A percentile compares a stretch with the other conserved stretches of the same genome.
These are phyloP conservation scores for Acleris holmiana DNA, from an alignment of 2,888 invertebrate species.

Conservation along the genomic window DNA sequence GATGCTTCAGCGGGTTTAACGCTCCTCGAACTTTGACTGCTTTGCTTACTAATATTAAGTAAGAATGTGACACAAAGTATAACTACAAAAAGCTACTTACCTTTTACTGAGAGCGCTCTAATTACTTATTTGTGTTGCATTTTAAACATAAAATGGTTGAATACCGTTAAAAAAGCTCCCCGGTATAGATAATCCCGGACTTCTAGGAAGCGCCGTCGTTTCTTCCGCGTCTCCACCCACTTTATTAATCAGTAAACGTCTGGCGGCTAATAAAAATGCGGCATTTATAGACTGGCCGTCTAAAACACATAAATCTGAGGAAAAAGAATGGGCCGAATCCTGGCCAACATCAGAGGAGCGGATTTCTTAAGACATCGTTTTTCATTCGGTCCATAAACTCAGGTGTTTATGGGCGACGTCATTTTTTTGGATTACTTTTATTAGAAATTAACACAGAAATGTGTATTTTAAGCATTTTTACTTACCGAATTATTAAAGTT, in stretches of 20 bases:
- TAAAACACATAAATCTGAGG: slow-evolving; percentile 75
- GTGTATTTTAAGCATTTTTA: not conserved
- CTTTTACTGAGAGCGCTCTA: too few relatives aligned
- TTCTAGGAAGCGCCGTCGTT: slow-evolving; percentile 72
- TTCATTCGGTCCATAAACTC: slow-evolving; percentile 73
- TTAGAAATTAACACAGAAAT: slow-evolving; percentile 11
- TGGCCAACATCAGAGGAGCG: slow-evolving; percentile 75
- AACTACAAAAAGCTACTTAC: not conserved
- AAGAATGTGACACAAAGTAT: not conserved
- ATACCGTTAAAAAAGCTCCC: slow-evolving; percentile 29
- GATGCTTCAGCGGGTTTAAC: slow-evolving; percentile 56
- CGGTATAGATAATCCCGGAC: slow-evolving; percentile 7
- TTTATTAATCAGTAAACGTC: slow-evolving; percentile 82
- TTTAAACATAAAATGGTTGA: not conserved
- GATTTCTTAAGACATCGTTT: slow-evolving; percentile 78
- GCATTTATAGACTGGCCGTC: slow-evolving; percentile 78
- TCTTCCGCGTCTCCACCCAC: slow-evolving; percentile 77
- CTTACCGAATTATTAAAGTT: not conserved
- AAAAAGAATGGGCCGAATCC: slow-evolving; percentile 70
- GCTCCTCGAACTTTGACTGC: slow-evolving; percentile 51
- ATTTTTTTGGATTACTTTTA: slow-evolving; percentile 45
- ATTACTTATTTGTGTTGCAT: not conserved
- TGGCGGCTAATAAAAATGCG: slow-evolving; percentile 75
- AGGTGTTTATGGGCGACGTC: slow-evolving; percentile 74
- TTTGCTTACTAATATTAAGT: slow-evolving; percentile 2